phyloP scores from a whole-genome alignment of 2,888 invertebrate species.

The Congeria kusceri region DNA sequence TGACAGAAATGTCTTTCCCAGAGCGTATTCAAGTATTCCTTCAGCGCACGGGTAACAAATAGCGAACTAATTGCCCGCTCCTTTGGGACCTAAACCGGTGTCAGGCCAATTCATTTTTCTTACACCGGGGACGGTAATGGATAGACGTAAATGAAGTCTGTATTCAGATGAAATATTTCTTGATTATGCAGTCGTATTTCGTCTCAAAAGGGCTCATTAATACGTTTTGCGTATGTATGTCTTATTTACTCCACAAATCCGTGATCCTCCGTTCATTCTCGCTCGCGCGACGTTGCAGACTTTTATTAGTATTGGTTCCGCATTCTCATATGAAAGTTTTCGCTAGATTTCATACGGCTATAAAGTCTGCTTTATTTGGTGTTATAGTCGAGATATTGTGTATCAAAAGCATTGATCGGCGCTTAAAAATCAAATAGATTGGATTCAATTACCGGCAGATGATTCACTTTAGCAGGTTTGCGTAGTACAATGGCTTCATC shows the following conservation, averaged over 20 bases:
- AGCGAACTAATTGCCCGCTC: constrained; percentile 65
- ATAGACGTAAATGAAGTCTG: constrained; percentile 64
- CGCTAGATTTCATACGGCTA: constrained; percentile 2
- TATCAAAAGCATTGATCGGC: constrained; percentile 65
- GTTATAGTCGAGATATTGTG: constrained; percentile 59
- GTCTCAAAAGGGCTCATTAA: constrained; percentile 63
- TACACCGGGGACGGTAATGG: constrained; percentile 52
- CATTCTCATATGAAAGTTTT: not conserved
- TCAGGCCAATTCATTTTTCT: constrained; percentile 63
- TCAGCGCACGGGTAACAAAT: constrained; percentile 56
- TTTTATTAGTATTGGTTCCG: too few relatives aligned
- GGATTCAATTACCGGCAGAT: constrained; percentile 60
- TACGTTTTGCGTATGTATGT: constrained; percentile 48
- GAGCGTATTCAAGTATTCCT: constrained; percentile 59
- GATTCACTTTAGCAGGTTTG: constrained; percentile 38
- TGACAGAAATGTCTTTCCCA: constrained; percentile 34
- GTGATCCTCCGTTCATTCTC: constrained; percentile 3
- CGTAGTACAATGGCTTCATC: too few relatives aligned
- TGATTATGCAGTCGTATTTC: constrained; percentile 62
- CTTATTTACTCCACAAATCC: constrained; percentile 36
- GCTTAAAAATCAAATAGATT: constrained; percentile 65
- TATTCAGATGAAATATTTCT: constrained; percentile 68
- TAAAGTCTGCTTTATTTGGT: constrained; percentile 46
- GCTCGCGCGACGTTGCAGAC: too few relatives aligned
- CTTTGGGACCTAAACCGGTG: constrained; percentile 56